Evolutionary conservation across 2,113 vertebrate species (phyloP), one percentile per base, ranked within the genome.

Genomic region (Phylloscopus whistleri): DNA sequence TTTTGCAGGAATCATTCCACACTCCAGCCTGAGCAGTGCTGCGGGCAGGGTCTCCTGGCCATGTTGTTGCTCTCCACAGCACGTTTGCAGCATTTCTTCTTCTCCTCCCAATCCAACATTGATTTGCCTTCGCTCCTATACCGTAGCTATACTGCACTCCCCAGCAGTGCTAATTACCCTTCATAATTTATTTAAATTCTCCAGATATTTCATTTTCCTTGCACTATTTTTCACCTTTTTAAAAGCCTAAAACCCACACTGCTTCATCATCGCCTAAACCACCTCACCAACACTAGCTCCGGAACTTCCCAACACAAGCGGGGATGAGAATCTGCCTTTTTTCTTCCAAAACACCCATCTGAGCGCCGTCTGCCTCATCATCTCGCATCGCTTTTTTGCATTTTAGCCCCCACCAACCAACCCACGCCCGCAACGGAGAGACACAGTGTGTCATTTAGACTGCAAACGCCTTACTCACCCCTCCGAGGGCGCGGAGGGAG

Each of bases 1-100:
- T 91, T 86, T 39, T 44, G 87, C 77, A 95, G 84, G 58, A 48
- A 74, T 33, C 87, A 10, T 33, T 64, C 48, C 76, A 39, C 39
- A 14, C 90, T 87, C 79, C 91, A 95, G 59, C 96, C 94, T 68
- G 70, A 68, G 80, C 89, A 89, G 62, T 10, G 76, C 93, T 94
- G 89, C 75, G 80, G 84, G 78, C 83, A 95, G 84, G 75, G 33
- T 43, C 94, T 63, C 90, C 92, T 60, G 64, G 96, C 94, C 96
- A 67, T 94, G 83, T 52, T 96, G 73, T 20, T 94, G 75, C 81
- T 87, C 93, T 95, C 90, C 43, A 56, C 10, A 20, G 49, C 83
- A 92, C 37, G 1, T 74, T 90, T 21, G 12, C 74, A 66, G 43
- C 49, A 78, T 94, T 87, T 56, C 53, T 56, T 93, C 94, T 80